Evolutionary conservation across 2,797 vertebrate species (phyloP), one percentile per base, ranked within the genome.

Genomic region (Squalus acanthias): DNA sequence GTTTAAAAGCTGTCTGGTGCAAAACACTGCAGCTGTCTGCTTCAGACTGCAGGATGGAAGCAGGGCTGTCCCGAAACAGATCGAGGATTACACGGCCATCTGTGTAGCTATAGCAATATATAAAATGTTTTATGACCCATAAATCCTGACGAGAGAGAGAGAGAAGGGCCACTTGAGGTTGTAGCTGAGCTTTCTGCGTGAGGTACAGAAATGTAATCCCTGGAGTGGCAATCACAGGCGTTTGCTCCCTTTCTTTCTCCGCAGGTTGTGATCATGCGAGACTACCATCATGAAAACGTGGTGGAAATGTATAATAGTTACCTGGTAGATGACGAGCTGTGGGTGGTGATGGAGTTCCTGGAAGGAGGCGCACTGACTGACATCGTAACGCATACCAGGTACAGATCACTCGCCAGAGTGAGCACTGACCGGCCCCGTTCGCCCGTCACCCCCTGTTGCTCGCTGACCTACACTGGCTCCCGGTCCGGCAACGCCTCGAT

Each of bases 281-380:
- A 99, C 97, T 99, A 99, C 97, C 99, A 99, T 97, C 99, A 99
- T 0, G 99, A 99, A 96, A 99, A 99, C 0, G 99, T 99, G 97
- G 99, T 99, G 97, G 98, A 99, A 97, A 99, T 99, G 99, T 99
- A 99, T 98, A 99, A 99, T 98, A 99, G 99, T 97, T 99, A 99
- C 98, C 97, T 99, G 98, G 99, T 99, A 85, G 99, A 98, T 0
- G 99, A 99, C 0, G 99, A 99, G 97, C 98, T 99, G 96, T 99
- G 99, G 99, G 99, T 99, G 0, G 99, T 99, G 96, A 99, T 99
- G 99, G 99, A 99, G 98, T 99, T 99, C 97, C 98, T 99, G 97
- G 99, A 99, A 96, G 99, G 99, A 0, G 99, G 99, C 0, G 99
- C 99, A 0, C 97, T 99, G 96, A 99, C 99, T 0, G 99, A 99